phyloP scores from a whole-genome alignment of 23 tunicate species.

The Halocynthia roretzi region DNA sequence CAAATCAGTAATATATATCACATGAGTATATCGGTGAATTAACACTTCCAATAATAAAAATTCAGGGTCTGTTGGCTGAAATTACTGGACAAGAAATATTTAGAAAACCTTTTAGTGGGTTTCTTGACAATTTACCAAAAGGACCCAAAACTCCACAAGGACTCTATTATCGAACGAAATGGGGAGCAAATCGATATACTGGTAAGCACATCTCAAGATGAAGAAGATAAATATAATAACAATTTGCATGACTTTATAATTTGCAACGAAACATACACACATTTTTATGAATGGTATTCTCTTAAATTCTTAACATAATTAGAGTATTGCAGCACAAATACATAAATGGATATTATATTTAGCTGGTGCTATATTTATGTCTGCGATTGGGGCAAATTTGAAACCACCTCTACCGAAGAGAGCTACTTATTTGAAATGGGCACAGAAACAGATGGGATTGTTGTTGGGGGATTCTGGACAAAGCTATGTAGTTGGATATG shows the following conservation, averaged over 20 bases:
- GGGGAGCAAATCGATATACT: constrained; percentile 86
- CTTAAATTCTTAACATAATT: not conserved
- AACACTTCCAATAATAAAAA: not conserved
- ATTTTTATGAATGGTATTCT: not conserved
- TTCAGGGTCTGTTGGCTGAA: constrained; percentile 80
- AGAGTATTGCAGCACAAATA: not conserved
- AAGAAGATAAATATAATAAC: not conserved
- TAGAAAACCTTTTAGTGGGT: constrained; percentile 40
- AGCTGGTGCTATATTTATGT: constrained; percentile 90
- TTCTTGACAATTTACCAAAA: constrained; percentile 48
- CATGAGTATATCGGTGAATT: not conserved
- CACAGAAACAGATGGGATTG: constrained; percentile 56
- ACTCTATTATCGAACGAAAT: constrained; percentile 46
- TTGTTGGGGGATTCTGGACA: constrained; percentile 67
- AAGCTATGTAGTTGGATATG: constrained; percentile 83
- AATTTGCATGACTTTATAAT: not conserved
- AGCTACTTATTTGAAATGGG: constrained; percentile 36
- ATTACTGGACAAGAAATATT: constrained; percentile 71
- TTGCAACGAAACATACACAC: not conserved
- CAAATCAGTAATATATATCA: not conserved
- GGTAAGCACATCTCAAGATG: constrained; percentile 34
- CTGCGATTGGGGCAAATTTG: constrained; percentile 38
- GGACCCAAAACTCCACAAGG: constrained; percentile 78
- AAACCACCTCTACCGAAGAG: constrained; percentile 62
- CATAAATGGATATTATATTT: not conserved